Percentiles rank a stretch among this genome's conserved stretches.
Conservation (phyloP, 2,113 vertebrate species). For the Psittacus erithacus region DNA sequence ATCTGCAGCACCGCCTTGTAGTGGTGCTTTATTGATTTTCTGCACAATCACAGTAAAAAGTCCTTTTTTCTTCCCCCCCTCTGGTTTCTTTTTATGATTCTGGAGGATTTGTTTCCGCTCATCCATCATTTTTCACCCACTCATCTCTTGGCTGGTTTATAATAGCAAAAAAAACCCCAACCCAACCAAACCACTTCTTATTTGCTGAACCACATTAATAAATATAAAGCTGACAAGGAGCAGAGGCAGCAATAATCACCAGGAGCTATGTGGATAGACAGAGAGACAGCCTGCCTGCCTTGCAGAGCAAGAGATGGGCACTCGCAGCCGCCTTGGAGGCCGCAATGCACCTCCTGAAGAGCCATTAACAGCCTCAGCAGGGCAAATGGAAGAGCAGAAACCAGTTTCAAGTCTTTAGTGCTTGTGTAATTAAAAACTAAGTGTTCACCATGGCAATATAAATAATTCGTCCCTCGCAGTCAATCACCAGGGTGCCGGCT, state of each 20-base stretch:
- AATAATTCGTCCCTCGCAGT: not conserved
- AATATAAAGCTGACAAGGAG: not conserved
- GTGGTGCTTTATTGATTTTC: conserved; percentile 61
- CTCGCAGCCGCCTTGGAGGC: not conserved
- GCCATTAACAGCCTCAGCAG: not conserved
- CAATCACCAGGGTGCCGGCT: not conserved
- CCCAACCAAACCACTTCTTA: not conserved
- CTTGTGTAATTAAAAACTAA: not conserved
- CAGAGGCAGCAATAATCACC: not conserved
- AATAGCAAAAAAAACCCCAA: not conserved
- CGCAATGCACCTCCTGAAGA: not conserved
- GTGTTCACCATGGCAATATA: not conserved
- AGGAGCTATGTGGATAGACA: accelerated
- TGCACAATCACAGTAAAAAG: conserved; percentile 54
- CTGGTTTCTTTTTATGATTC: conserved; percentile 34
- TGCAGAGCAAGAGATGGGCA: accelerated
- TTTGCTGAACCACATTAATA: not conserved
- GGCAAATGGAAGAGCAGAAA: not conserved
- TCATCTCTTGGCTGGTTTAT: conserved; percentile 1
- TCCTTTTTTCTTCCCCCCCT: not conserved
- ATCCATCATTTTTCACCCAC: conserved; percentile 51
- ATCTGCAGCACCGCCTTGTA: conserved; percentile 47
- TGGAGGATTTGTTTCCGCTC: conserved; percentile 53
- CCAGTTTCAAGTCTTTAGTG: not conserved
- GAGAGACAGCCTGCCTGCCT: not conserved